Evolutionary conservation across 2,888 invertebrate genomes (phyloP).

Genomic region (Mimachlamys varia): DNA sequence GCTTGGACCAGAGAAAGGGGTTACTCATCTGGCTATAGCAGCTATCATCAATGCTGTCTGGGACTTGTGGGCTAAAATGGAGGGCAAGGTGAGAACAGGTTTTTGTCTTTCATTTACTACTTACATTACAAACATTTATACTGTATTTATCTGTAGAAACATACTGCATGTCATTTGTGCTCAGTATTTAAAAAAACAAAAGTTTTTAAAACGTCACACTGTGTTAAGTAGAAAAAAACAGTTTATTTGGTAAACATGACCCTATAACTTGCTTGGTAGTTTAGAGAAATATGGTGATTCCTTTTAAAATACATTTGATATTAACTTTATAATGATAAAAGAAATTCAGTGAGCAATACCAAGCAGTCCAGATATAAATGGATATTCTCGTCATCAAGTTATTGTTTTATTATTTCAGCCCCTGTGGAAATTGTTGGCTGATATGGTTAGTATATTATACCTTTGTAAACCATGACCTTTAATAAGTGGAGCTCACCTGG

Average conservation of each 20-base stretch:
- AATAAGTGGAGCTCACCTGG: no score
- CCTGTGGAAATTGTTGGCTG: constrained; percentile 92
- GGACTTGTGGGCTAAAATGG: constrained; percentile 94
- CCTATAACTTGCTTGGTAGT: no score
- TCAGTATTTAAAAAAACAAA: background rate
- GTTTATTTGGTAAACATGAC: no score
- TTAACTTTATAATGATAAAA: no score
- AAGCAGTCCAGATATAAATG: background rate
- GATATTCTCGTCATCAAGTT: background rate
- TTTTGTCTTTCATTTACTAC: background rate
- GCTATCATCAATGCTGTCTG: constrained; percentile 95
- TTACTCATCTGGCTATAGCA: constrained; percentile 92
- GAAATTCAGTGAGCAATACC: no score
- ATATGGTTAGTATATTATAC: constrained; percentile 84
- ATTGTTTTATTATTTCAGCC: constrained; percentile 82
- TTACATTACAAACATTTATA: background rate
- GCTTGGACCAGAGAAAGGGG: constrained; percentile 96
- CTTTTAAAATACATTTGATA: no score
- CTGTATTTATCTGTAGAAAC: background rate
- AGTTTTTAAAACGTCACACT: no score
- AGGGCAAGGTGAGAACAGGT: constrained; percentile 85
- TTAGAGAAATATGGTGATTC: no score
- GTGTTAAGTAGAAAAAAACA: no score
- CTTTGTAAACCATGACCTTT: no score
- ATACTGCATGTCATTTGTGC: background rate